Evolutionary conservation across 2,888 invertebrate species (phyloP).

Genomic region (Myathropa florea): DNA sequence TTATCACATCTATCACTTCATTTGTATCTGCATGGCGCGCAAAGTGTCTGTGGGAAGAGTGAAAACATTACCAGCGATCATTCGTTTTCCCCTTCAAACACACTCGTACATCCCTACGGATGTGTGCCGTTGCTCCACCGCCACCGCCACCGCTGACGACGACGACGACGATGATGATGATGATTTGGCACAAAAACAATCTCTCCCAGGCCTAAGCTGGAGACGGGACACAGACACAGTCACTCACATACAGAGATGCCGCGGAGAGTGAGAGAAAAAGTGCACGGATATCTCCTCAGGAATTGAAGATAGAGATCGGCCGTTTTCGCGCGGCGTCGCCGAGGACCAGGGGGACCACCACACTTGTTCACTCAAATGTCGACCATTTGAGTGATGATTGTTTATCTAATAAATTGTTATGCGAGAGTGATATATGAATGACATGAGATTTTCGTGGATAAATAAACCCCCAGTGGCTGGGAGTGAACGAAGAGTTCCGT

Average conservation of each 20-base stretch:
- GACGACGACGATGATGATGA: slow-evolving; percentile 9
- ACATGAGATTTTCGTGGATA: slow-evolving; percentile 73
- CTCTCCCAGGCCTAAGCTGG: neutral
- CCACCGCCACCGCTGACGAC: neutral
- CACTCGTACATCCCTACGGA: neutral
- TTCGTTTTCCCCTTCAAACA: neutral
- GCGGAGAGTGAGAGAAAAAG: neutral
- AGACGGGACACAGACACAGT: neutral
- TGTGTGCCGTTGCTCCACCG: neutral
- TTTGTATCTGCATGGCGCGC: slow-evolving; percentile 30
- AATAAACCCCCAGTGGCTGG: slow-evolving; percentile 67
- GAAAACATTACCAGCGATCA: slow-evolving; percentile 60
- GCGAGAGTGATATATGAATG: slow-evolving; percentile 74
- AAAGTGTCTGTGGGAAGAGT: slow-evolving; percentile 46
- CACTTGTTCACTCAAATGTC: slow-evolving; percentile 69
- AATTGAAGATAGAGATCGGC: slow-evolving; percentile 33
- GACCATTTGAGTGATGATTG: slow-evolving; percentile 72
- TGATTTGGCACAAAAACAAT: slow-evolving; percentile 40
- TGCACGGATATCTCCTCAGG: slow-evolving; percentile 13
- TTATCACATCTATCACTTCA: slow-evolving; percentile 68
- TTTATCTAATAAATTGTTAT: slow-evolving; percentile 74
- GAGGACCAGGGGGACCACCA: slow-evolving; percentile 26
- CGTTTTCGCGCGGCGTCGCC: slow-evolving; percentile 27
- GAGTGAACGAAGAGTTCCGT: slow-evolving; percentile 43
- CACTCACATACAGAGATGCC: no score